Percentiles rank a stretch among this genome's conserved stretches.
Evolutionary conservation across 2,113 vertebrate species (phyloP).

Genomic region (Lagopus muta): DNA sequence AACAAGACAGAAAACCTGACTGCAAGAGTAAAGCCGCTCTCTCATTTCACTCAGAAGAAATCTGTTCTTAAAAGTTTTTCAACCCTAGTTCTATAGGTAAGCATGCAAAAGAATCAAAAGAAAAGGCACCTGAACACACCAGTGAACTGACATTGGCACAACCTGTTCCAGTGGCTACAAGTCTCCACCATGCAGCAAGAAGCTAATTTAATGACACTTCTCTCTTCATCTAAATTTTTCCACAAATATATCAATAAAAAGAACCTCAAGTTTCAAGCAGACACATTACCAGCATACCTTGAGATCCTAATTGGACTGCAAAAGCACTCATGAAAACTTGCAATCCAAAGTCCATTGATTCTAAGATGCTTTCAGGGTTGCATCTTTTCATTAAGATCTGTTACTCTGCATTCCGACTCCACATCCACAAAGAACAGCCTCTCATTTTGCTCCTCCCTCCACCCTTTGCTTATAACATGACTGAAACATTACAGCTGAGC

Average conservation of each 20-base stretch:
- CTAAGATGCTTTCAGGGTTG: not conserved
- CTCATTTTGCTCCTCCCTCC: not conserved
- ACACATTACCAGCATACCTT: not conserved
- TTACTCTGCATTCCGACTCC: not conserved
- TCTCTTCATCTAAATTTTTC: not conserved
- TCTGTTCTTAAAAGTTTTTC: not conserved
- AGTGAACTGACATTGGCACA: not conserved
- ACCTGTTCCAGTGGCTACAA: not conserved
- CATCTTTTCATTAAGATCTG: not conserved
- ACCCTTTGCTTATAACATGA: not conserved
- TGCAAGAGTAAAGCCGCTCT: not conserved
- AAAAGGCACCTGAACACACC: not conserved
- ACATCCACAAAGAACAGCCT: not conserved
- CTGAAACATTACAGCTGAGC: not conserved
- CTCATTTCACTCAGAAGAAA: not conserved
- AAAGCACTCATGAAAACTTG: not conserved
- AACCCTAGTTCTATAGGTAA: not conserved
- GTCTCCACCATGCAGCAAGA: not conserved
- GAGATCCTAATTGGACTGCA: accelerated
- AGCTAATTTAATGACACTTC: not conserved
- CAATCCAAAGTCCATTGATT: not conserved
- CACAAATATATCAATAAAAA: not conserved
- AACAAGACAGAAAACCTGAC: not conserved
- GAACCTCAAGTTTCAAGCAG: not conserved
- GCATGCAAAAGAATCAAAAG: not conserved